These are phyloP conservation scores for Lamprologus callipterus DNA, from an alignment of 2,113 vertebrate species.

Conservation along the genomic window DNA sequence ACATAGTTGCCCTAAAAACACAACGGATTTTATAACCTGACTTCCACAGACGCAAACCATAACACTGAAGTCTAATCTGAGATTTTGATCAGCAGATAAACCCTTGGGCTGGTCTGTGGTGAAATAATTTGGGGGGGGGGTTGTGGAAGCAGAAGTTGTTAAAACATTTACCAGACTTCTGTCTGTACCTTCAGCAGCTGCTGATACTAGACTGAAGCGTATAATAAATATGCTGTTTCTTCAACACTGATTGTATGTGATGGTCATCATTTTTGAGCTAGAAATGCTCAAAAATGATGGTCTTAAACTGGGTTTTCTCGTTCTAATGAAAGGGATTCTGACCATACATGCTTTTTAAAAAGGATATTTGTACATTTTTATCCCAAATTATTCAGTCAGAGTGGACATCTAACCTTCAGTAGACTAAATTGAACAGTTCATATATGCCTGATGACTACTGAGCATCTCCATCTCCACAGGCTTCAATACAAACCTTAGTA, in stretches of 20 bases:
- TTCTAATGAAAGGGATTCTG: background rate
- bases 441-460: background rate
- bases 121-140: background rate
- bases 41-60: background rate
- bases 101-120: background rate
- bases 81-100: background rate
- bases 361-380: background rate
- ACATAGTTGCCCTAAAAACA: background rate
- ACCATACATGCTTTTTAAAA: background rate
- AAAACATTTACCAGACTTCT: background rate
- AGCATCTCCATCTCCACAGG: background rate
- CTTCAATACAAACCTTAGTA: background rate
- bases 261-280: background rate
- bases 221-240: background rate
- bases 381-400: background rate
- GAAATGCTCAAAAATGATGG: background rate
- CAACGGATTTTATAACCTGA: background rate
- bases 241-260: background rate
- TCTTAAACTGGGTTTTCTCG: background rate
- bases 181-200: background rate
- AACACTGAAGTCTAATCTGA: background rate
- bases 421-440: background rate
- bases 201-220: background rate
- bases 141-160: background rate
- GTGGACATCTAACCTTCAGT: background rate